Conservation (phyloP, 2,797 vertebrate genomes). For the Nyctibius grandis region DNA sequence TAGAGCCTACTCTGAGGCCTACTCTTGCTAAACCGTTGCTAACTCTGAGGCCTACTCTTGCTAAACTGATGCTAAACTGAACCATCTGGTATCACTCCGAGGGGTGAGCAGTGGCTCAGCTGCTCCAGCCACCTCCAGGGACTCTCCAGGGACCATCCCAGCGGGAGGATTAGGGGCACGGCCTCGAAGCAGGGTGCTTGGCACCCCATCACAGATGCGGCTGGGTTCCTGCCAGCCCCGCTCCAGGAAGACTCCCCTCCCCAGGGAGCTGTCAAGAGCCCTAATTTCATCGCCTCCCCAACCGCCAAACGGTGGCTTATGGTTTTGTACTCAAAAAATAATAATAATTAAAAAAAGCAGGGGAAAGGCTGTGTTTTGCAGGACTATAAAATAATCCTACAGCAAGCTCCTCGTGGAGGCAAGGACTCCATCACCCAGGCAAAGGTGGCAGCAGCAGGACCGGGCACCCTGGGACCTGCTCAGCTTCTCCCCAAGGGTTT, state of each 20-base stretch:
- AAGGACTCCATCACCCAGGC: background rate
- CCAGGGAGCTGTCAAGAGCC: background rate
- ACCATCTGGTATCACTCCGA: no score
- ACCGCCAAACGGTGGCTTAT: background rate
- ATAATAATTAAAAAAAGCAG: background rate
- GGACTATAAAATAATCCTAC: background rate
- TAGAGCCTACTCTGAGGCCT: no score
- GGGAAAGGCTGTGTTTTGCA: background rate
- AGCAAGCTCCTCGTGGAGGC: background rate
- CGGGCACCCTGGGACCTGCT: accelerated
- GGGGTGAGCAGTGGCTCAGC: accelerated
- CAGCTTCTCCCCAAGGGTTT: background rate
- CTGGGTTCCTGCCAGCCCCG: background rate
- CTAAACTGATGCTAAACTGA: no score
- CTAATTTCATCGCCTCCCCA: background rate
- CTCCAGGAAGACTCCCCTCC: background rate
- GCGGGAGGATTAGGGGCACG: background rate
- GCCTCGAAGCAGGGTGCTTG: background rate
- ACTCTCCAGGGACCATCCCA: background rate
- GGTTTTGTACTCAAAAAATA: background rate
- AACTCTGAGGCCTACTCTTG: no score
- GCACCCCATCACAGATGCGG: background rate
- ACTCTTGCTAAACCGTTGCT: no score
- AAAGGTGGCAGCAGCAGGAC: background rate
- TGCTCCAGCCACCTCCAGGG: accelerated